phyloP scores from a whole-genome alignment of 2,113 vertebrate species.

The Pipa parva region DNA sequence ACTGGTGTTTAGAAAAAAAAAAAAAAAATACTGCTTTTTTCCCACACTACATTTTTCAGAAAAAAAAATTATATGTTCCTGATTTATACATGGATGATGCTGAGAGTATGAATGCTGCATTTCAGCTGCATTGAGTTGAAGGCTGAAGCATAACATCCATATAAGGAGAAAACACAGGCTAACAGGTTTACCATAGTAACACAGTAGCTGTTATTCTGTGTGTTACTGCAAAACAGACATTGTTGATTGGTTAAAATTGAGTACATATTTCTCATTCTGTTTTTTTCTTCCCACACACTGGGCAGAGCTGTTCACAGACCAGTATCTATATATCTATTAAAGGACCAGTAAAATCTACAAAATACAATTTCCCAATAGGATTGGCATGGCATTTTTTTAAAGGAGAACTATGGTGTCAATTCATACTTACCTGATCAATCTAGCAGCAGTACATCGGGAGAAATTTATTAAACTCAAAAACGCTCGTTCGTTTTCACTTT shows the following conservation, averaged over 20 bases:
- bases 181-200: not conserved
- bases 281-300: too few relatives aligned
- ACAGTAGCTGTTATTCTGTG: not conserved
- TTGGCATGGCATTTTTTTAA: too few relatives aligned
- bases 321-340: too few relatives aligned
- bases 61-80: not conserved
- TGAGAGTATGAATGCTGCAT: not conserved
- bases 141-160: not conserved
- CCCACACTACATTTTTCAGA: not conserved
- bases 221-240: not conserved
- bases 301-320: too few relatives aligned
- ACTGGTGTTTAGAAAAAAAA: not conserved
- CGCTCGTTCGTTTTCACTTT: too few relatives aligned
- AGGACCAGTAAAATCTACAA: too few relatives aligned
- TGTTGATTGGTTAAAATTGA: not conserved
- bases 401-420: too few relatives aligned
- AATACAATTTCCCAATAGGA: too few relatives aligned
- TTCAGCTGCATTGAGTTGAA: not conserved
- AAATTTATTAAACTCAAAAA: too few relatives aligned
- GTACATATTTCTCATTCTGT: too few relatives aligned
- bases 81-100: not conserved
- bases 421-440: too few relatives aligned
- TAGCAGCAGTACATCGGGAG: too few relatives aligned
- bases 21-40: not conserved
- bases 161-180: conserved; percentile 2